Base-by-base conservation (phyloP, 2,113 vertebrate species). In the Colossoma macropomum region DNA sequence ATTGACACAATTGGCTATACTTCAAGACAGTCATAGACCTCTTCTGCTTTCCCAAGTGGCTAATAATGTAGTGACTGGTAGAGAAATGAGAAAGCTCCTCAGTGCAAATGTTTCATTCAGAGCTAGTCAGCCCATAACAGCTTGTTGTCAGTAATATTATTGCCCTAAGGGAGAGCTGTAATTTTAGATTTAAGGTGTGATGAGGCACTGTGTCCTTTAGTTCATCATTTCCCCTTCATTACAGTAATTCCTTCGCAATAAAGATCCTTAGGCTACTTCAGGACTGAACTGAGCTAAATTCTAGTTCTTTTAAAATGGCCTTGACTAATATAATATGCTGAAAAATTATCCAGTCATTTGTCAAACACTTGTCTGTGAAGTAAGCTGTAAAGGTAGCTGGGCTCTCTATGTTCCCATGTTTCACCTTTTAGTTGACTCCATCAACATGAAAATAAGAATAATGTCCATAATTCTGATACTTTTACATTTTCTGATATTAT, bases 141-240 rank as follows among this genome's bases (percentile, higher is more conserved):
- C 32, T 69, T 69, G 11, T 23, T 69, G 2, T 19, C 34, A 41
- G 66, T 12, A 6, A 34, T 69, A 32, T 62, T 25, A 19, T 2
- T 19, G 63, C 13, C 25, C 5, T 17, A 5, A 60, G 50, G 15
- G n/a, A 12, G 9, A 74, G 72, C 13, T 65, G 45, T 21, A 19
- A 52, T 79, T 28, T 79, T 59, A 34, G 25, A 73, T 50, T 41
- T 25, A 73, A 50, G 23, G 70, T 50, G 41, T 15, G 21, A 27
- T 73, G 45, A 54, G 45, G 38, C 50, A 62, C 59, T 0, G 12
- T 12, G 25, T 62, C 1, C 8, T 34, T 77, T 54, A 77, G 6
- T 73, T 79, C 25, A 59, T 80, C 19, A 75, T 63, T 52, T 56
- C 50, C 21, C 56, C 71, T 83, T 80, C 65, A 86, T 83, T 83